phyloP scores from a whole-genome alignment of 2,113 vertebrate species.

The Tursiops truncatus region DNA sequence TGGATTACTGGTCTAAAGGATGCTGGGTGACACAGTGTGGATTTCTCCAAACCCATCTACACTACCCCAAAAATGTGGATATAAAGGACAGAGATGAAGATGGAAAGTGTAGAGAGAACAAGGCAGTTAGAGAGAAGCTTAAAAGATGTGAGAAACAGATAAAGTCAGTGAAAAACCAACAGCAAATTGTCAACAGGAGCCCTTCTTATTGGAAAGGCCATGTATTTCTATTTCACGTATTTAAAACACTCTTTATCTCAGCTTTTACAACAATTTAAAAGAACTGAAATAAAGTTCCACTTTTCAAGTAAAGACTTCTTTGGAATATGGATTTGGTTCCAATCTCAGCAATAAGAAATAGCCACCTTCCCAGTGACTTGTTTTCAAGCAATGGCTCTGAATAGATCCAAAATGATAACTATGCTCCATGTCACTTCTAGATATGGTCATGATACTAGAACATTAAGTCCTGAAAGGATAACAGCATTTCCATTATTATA shows the following conservation, averaged over 20 bases:
- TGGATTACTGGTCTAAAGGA: neutral
- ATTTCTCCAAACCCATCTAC: neutral
- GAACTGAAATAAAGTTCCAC: slow-evolving; percentile 10
- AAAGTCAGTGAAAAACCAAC: neutral
- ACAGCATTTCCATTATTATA: neutral
- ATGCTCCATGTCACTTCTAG: neutral
- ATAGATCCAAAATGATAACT: neutral
- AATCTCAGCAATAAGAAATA: neutral
- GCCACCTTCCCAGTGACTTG: neutral
- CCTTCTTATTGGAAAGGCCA: neutral
- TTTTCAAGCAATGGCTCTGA: neutral
- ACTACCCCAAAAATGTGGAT: neutral
- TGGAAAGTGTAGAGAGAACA: neutral
- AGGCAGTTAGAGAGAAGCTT: neutral
- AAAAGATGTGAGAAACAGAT: neutral
- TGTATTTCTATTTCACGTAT: neutral
- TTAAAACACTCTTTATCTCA: slow-evolving; percentile 4
- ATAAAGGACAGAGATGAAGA: neutral
- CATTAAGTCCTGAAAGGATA: neutral
- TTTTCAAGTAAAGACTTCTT: slow-evolving; percentile 35
- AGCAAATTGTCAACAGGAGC: neutral
- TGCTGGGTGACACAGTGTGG: neutral
- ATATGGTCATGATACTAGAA: neutral
- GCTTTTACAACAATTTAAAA: slow-evolving; percentile 22
- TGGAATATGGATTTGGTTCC: slow-evolving; percentile 8